Evolutionary conservation across 2,888 invertebrate species (phyloP).

Genomic region (Lordiphosa fenestrarum): DNA sequence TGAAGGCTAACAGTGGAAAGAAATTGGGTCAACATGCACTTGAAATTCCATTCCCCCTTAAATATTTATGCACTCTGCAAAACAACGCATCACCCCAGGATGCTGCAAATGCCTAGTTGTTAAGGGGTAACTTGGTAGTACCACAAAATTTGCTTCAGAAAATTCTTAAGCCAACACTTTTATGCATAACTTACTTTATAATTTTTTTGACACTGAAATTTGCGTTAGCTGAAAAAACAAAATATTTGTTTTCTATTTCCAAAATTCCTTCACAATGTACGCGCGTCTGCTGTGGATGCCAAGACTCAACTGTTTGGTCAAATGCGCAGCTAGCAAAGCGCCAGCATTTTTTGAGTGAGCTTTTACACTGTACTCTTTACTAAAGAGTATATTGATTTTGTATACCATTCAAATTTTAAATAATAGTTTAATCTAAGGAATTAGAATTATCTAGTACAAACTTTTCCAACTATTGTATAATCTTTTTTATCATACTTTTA

Average conservation of each 20-base stretch:
- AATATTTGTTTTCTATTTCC: conserved; percentile 18
- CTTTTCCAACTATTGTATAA: no score
- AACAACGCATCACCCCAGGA: background rate
- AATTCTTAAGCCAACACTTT: background rate
- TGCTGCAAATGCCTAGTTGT: background rate
- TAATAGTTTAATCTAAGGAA: no score
- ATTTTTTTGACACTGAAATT: background rate
- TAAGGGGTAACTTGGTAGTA: no score
- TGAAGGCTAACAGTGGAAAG: conserved; percentile 14
- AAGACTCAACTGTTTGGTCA: conserved; percentile 68
- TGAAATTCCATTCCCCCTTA: conserved; percentile 9
- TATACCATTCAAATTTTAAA: no score
- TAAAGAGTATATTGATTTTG: no score
- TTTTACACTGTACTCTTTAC: conserved; percentile 34
- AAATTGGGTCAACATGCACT: conserved; percentile 32
- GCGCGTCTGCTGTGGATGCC: conserved; percentile 62
- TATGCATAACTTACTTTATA: conserved; percentile 16
- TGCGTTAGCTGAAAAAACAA: conserved; percentile 4
- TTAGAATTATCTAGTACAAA: no score
- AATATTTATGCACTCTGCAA: background rate
- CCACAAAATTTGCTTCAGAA: no score
- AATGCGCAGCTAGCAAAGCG: conserved; percentile 57
- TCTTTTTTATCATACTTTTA: no score
- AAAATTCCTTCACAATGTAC: conserved; percentile 41
- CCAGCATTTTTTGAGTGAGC: conserved; percentile 71